Percentiles rank a stretch among this genome's conserved stretches.
Conservation (phyloP, 2,797 vertebrate genomes). For the Rhincodon typus region DNA sequence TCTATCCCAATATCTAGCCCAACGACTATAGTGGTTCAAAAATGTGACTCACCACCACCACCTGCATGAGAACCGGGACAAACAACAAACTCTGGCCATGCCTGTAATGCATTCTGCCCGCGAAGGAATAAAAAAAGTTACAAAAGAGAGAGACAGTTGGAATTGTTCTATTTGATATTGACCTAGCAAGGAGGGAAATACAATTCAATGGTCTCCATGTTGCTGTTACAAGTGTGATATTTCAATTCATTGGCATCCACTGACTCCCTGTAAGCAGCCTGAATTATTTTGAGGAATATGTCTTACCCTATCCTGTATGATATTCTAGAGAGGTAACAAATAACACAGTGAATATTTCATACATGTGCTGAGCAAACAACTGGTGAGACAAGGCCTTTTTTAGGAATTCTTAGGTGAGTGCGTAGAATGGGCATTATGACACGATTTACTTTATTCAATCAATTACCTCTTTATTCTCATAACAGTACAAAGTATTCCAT, state of each 20-base stretch:
- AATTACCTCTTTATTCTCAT: background rate
- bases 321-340: background rate
- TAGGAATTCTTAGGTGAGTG: background rate
- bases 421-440: background rate
- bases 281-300: too few relatives aligned
- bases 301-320: background rate
- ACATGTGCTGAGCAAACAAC: background rate
- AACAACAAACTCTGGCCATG: too few relatives aligned
- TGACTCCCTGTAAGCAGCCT: background rate
- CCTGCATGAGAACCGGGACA: too few relatives aligned
- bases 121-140: background rate
- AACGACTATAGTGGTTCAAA: too few relatives aligned
- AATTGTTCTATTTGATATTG: background rate
- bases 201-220: background rate
- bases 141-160: background rate
- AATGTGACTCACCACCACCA: too few relatives aligned
- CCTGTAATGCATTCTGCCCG: too few relatives aligned
- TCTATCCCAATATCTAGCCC: too few relatives aligned
- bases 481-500: background rate
- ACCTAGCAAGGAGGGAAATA: background rate
- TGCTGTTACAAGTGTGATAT: background rate
- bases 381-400: background rate
- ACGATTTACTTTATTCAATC: background rate
- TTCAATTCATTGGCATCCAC: background rate
- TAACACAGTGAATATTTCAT: background rate